A percentile compares a stretch with the other conserved stretches of the same genome.
These are phyloP conservation scores for Podarcis cretensis DNA, from an alignment of 2,113 vertebrate genomes.

Conservation along the genomic window DNA sequence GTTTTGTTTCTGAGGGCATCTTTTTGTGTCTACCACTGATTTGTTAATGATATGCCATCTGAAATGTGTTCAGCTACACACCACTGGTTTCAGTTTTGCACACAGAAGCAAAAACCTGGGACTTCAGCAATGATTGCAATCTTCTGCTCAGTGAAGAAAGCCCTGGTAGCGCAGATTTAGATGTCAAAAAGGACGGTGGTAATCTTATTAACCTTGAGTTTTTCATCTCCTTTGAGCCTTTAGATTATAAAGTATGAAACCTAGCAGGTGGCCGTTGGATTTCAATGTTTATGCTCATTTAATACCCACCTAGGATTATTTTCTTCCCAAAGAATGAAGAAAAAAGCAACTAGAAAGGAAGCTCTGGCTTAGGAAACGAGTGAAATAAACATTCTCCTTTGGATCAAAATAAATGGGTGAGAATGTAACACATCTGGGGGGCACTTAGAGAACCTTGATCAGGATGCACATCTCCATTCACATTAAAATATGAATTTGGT, in stretches of 20 bases:
- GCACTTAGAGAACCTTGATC: not conserved
- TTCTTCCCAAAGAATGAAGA: constrained; percentile 22
- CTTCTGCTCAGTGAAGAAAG: constrained; percentile 68
- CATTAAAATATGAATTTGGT: too few relatives aligned
- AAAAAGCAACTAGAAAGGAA: not conserved
- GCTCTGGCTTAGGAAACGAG: not conserved
- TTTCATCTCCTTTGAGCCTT: constrained; percentile 60
- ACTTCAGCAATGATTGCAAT: constrained; percentile 48
- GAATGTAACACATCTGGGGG: not conserved
- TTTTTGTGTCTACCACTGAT: constrained; percentile 52
- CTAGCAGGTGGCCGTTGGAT: constrained; percentile 51
- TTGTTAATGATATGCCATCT: constrained; percentile 55
- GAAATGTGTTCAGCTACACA: constrained; percentile 56
- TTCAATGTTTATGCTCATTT: constrained; percentile 42
- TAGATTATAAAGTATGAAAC: constrained; percentile 36
- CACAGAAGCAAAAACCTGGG: constrained; percentile 62
- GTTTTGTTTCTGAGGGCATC: constrained; percentile 40
- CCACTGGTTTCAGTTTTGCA: constrained; percentile 62
- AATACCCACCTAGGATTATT: constrained; percentile 6
- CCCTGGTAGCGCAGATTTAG: constrained; percentile 63
- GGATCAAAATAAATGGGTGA: not conserved
- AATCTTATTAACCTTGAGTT: constrained; percentile 69
- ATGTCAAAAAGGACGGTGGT: constrained; percentile 50
- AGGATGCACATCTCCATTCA: not conserved
- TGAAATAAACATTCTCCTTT: not conserved